phyloP scores from a whole-genome alignment of 2,888 invertebrate genomes.

The Conomelus anceps region DNA sequence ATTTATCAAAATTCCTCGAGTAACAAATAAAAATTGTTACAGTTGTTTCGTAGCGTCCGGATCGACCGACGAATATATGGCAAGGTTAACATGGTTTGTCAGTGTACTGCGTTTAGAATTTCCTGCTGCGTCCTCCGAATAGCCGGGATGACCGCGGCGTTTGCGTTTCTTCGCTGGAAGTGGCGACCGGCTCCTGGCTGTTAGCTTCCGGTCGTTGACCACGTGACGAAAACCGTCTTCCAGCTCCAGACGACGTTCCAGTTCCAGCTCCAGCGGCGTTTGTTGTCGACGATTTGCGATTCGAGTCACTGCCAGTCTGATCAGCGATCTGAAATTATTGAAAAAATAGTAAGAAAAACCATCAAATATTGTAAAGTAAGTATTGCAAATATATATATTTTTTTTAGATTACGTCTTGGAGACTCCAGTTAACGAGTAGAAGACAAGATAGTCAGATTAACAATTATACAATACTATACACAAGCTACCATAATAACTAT shows the following conservation, averaged over 20 bases:
- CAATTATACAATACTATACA: too few species aligned
- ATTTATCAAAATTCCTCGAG: too few species aligned
- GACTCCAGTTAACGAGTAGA: too few species aligned
- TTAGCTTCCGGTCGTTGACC: not conserved
- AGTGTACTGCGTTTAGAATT: slow-evolving; percentile 25
- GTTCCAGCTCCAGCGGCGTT: not conserved
- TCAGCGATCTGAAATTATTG: not conserved
- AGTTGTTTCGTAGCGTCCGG: too few species aligned
- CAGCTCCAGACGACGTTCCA: not conserved
- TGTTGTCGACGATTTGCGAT: not conserved
- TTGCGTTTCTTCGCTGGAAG: slow-evolving; percentile 24
- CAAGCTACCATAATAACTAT: too few species aligned
- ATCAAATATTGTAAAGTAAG: too few species aligned
- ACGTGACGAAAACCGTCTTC: not conserved
- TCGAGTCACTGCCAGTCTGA: not conserved
- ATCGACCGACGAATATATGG: too few species aligned
- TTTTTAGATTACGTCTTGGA: too few species aligned
- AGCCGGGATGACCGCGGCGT: slow-evolving; percentile 22
- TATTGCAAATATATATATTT: too few species aligned
- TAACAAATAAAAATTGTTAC: too few species aligned
- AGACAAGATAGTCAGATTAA: not conserved
- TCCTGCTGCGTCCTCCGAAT: slow-evolving; percentile 28
- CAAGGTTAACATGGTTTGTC: too few species aligned
- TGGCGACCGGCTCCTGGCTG: not conserved
- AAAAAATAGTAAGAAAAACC: not conserved